A percentile compares a stretch with the other conserved stretches of the same genome.
Evolutionary conservation across 2,113 vertebrate genomes (phyloP).

Genomic region (Aleadryas rufinucha): DNA sequence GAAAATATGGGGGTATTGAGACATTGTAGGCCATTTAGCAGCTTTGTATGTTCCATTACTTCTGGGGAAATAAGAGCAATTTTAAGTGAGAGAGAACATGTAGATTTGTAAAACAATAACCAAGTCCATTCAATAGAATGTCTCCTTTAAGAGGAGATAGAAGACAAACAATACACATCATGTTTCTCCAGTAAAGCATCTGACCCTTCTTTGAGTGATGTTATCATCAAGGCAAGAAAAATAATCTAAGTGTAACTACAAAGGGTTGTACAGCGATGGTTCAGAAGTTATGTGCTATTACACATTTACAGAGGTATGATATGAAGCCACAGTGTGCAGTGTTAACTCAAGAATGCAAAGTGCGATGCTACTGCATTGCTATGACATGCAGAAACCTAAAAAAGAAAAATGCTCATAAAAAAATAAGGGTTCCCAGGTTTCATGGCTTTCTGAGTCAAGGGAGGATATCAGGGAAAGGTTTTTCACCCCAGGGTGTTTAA

Average conservation of each 20-base stretch:
- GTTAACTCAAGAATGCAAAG: neutral
- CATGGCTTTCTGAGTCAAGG: neutral
- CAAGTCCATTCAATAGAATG: neutral
- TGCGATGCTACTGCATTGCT: neutral
- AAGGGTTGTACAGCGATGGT: neutral
- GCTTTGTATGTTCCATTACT: neutral
- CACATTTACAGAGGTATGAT: neutral
- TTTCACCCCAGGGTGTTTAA: neutral
- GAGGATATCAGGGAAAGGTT: neutral
- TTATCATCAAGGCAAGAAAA: neutral
- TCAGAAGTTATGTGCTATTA: neutral
- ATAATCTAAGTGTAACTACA: neutral
- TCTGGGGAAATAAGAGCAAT: neutral
- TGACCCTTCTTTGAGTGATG: neutral
- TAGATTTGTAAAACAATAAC: neutral
- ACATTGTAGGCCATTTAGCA: neutral
- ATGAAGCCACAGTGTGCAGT: rapidly evolving
- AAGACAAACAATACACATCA: neutral
- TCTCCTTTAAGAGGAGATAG: neutral
- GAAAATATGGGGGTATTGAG: neutral
- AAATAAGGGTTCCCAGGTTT: neutral
- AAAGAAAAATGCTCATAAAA: neutral
- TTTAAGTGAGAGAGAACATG: neutral
- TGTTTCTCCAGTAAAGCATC: neutral
- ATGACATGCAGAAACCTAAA: neutral